Percentiles rank a stretch among this genome's conserved stretches.
phyloP scores from a whole-genome alignment of 1,140 invertebrate species.

The Mycetomoellerius zeteki region DNA sequence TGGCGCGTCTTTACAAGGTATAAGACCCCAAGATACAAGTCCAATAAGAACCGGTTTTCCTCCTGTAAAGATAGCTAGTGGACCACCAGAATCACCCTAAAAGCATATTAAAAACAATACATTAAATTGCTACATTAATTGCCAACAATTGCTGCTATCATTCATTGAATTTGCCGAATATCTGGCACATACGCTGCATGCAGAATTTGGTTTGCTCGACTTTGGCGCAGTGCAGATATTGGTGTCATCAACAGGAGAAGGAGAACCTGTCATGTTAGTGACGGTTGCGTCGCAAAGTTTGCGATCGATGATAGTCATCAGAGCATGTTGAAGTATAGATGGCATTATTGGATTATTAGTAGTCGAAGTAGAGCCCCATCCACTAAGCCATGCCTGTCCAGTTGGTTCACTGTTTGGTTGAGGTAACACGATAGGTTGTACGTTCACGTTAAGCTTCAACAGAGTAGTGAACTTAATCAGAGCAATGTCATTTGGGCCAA shows the following conservation, averaged over 20 bases:
- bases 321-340: conserved; percentile 69
- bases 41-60: conserved; percentile 71
- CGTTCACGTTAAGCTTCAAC: conserved; percentile 81
- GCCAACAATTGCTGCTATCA: neutral
- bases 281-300: conserved; percentile 69
- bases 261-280: conserved; percentile 44
- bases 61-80: conserved; percentile 68
- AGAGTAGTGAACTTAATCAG: conserved; percentile 87
- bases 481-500: conserved; percentile 89
- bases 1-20: conserved; percentile 90
- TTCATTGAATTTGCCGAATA: neutral
- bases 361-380: conserved; percentile 86
- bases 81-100: conserved; percentile 90
- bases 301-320: conserved; percentile 66
- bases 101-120: conserved; percentile 10
- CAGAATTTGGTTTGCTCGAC: conserved; percentile 85
- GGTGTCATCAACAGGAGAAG: conserved; percentile 76
- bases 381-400: conserved; percentile 82
- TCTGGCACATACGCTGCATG: conserved; percentile 88
- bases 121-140: conserved; percentile 3
- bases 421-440: conserved; percentile 87
- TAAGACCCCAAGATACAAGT: conserved; percentile 92
- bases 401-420: conserved; percentile 73
- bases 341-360: conserved; percentile 55
- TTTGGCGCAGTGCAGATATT: conserved; percentile 89